These are phyloP conservation scores for Heterodera filipjevi DNA, from an alignment of 2,888 invertebrate genomes.

Conservation along the genomic window DNA sequence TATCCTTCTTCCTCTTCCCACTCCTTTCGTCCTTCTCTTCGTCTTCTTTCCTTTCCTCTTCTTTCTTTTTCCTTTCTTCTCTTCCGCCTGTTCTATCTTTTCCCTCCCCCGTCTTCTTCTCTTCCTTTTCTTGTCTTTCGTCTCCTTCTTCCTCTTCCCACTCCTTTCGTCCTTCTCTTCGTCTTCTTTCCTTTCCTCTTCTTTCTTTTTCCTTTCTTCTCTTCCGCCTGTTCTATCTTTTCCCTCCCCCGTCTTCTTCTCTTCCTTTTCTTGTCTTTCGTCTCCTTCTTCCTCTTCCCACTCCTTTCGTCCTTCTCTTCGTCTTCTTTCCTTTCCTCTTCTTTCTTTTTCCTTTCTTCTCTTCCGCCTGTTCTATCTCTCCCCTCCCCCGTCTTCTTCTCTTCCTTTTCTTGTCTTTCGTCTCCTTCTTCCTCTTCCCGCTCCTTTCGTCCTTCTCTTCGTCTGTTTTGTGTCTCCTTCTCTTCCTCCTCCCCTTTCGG, in stretches of 20 bases:
- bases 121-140: no score
- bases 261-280: no score
- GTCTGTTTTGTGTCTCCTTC: not conserved
- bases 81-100: no score
- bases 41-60: no score
- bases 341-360: not conserved
- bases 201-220: no score
- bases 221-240: no score
- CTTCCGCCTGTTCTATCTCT: not conserved
- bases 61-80: no score
- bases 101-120: no score
- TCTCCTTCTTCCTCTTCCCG: not conserved
- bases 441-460: not conserved
- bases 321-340: not conserved
- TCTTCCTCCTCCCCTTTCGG: not conserved
- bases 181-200: not conserved
- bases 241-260: no score
- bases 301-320: not conserved
- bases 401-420: not conserved
- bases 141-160: not conserved
- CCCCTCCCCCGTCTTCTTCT: not conserved
- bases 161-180: not conserved
- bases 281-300: not conserved
- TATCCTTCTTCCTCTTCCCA: no score
- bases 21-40: no score